phyloP scores from a whole-genome alignment of 2,888 invertebrate species.

The Ferdinandea cuprea region DNA sequence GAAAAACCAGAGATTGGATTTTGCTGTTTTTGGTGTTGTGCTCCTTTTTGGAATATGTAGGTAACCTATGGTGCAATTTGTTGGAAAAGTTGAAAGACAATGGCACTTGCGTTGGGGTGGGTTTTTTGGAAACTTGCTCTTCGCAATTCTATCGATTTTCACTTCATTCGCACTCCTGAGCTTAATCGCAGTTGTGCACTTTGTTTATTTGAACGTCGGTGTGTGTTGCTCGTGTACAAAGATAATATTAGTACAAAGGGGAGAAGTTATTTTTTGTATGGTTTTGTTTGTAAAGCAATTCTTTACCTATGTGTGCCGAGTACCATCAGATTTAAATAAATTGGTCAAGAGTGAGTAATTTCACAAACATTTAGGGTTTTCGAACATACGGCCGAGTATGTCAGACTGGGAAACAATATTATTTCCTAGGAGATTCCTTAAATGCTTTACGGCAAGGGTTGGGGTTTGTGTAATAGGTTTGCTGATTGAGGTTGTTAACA shows the following conservation, averaged over 20 bases:
- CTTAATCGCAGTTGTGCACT: conserved; percentile 11
- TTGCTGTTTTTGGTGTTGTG: not conserved
- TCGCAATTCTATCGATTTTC: conserved; percentile 19
- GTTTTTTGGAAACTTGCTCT: not conserved
- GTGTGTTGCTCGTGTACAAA: not conserved
- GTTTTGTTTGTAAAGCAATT: too few relatives aligned
- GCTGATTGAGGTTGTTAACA: too few relatives aligned
- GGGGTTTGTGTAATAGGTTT: too few relatives aligned
- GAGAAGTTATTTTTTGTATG: not conserved
- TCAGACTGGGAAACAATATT: too few relatives aligned
- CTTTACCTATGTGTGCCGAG: too few relatives aligned
- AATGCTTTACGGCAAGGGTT: too few relatives aligned
- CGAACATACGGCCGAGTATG: too few relatives aligned
- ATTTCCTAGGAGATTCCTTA: too few relatives aligned
- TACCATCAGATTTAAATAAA: too few relatives aligned
- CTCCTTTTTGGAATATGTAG: not conserved
- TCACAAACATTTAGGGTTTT: too few relatives aligned
- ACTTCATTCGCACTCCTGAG: not conserved
- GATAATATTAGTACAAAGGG: not conserved
- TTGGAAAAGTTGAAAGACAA: conserved; percentile 16
- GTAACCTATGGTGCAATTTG: conserved; percentile 26
- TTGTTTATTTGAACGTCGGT: not conserved
- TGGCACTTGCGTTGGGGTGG: not conserved
- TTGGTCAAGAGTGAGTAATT: too few relatives aligned
- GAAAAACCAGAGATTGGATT: not conserved